Evolutionary conservation across 2,797 vertebrate genomes (phyloP), one percentile per base, ranked within the genome.

Genomic region (Emys orbicularis): DNA sequence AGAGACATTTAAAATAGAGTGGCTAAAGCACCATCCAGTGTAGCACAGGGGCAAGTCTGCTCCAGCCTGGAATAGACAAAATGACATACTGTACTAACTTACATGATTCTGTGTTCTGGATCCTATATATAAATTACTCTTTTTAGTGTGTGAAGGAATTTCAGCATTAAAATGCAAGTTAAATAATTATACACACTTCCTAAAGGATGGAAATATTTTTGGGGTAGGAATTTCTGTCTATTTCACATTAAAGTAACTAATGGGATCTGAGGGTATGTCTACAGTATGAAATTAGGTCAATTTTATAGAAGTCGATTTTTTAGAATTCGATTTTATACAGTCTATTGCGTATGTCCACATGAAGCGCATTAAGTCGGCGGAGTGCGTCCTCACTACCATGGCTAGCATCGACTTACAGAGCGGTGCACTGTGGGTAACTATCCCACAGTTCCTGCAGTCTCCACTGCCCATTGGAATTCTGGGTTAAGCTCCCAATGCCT

Each of bases 161-260:
- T 92, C 68, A 92, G 83, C 44, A 81, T 94, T 74, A 91, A 97
- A 86, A 37, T n/a, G 76, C 7, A 15, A 27, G 27, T 93, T 90
- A 4, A 84, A 86, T 87, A 27, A 34, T 76, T 89, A 68, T 68
- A n/a, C 2, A 1, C 84, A 50, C 1, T 86, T 89, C 15, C 81
- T 81, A 83, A 84, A 68, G 34, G 83, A 27, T 68, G 27, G n/a
- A 88, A 61, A 90, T 96, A 87, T 61, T 86, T 49, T 31, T 29
- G 86, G 79, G 88, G 7, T 52, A 81, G 56, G n/a, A 72, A 86
- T 88, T 85, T 79, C 19, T 53, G 19, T 81, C 1, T 57, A 1
- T 68, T 68, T 91, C 77, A 61, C 82, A 3, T 86, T 76, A 77
- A 7, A 3, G 12, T 41, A 68, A 83, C 31, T 19, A 87, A 2